phyloP scores from a whole-genome alignment of 2,888 invertebrate genomes.

The Pycnomerus fuliginosus region DNA sequence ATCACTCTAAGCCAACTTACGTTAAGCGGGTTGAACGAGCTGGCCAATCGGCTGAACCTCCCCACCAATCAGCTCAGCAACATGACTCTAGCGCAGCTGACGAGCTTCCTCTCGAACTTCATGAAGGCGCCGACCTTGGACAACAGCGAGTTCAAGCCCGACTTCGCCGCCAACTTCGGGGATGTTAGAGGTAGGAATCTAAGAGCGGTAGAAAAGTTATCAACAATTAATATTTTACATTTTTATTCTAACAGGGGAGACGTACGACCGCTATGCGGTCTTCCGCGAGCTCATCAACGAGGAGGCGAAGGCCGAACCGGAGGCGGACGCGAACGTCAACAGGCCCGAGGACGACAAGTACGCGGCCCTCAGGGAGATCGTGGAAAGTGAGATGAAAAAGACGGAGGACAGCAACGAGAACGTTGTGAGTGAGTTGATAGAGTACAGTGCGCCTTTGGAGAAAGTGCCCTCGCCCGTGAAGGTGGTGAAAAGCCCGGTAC shows the following conservation, averaged over 20 bases:
- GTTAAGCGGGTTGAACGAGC: slow-evolving; percentile 76
- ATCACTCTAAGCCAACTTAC: slow-evolving; percentile 82
- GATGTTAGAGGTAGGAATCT: slow-evolving; percentile 48
- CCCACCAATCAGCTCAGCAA: slow-evolving; percentile 76
- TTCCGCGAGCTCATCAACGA: slow-evolving; percentile 81
- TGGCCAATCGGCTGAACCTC: slow-evolving; percentile 74
- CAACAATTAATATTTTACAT: no score
- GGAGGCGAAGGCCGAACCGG: slow-evolving; percentile 62
- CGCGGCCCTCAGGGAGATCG: slow-evolving; percentile 78
- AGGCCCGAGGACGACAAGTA: slow-evolving; percentile 63
- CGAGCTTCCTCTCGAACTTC: slow-evolving; percentile 71
- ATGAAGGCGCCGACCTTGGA: slow-evolving; percentile 44
- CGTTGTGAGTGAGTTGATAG: slow-evolving; percentile 32
- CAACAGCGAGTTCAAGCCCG: slow-evolving; percentile 57
- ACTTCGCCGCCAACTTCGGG: slow-evolving; percentile 69
- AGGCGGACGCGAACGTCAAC: slow-evolving; percentile 30
- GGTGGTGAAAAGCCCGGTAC: slow-evolving; percentile 51
- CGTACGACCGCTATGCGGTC: slow-evolving; percentile 81
- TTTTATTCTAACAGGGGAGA: slow-evolving; percentile 33
- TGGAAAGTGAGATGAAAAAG: slow-evolving; percentile 56
- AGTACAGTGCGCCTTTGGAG: slow-evolving; percentile 23
- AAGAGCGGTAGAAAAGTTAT: no score
- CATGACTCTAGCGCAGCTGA: slow-evolving; percentile 84
- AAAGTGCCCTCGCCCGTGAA: slow-evolving; percentile 36
- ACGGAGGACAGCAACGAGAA: slow-evolving; percentile 35